A percentile compares a stretch with the other conserved stretches of the same genome.
phyloP scores from a whole-genome alignment of 1,140 invertebrate species.

The Spodoptera litura region DNA sequence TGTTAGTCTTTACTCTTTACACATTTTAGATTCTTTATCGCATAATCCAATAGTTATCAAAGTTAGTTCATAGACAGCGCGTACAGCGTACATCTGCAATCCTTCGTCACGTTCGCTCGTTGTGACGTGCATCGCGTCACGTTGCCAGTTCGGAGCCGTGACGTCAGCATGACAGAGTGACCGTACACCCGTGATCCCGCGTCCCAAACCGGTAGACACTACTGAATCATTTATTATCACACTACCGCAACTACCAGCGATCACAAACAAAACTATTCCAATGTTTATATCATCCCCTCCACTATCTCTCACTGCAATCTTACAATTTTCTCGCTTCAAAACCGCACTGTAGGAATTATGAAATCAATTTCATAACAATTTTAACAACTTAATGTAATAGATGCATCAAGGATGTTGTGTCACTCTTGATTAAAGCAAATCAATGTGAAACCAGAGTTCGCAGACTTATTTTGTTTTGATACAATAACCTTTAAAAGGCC shows the following conservation, averaged over 20 bases:
- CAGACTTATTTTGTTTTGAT: not conserved
- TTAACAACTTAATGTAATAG: constrained; percentile 32
- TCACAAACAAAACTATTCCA: constrained; percentile 7
- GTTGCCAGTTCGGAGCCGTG: not conserved
- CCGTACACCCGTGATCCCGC: constrained; percentile 21
- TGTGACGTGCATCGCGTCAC: constrained; percentile 19
- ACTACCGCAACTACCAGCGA: not conserved
- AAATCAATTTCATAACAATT: constrained; percentile 40
- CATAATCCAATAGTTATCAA: not conserved
- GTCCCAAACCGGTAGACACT: constrained; percentile 12
- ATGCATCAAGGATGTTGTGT: constrained; percentile 38
- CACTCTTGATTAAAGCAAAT: constrained; percentile 19
- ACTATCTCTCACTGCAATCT: constrained; percentile 1
- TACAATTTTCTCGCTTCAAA: constrained; percentile 31
- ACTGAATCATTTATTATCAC: constrained; percentile 33
- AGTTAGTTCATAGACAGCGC: not conserved
- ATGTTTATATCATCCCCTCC: not conserved
- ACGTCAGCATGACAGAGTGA: constrained; percentile 27
- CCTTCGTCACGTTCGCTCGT: constrained; percentile 16
- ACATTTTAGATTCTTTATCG: not conserved
- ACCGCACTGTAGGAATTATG: constrained; percentile 21
- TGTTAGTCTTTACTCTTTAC: too few species aligned
- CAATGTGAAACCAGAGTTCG: constrained; percentile 1
- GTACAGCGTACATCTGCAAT: constrained; percentile 24
- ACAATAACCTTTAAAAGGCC: not conserved